phyloP scores from a whole-genome alignment of 2,888 invertebrate species.

The Pardosa pseudoannulata region DNA sequence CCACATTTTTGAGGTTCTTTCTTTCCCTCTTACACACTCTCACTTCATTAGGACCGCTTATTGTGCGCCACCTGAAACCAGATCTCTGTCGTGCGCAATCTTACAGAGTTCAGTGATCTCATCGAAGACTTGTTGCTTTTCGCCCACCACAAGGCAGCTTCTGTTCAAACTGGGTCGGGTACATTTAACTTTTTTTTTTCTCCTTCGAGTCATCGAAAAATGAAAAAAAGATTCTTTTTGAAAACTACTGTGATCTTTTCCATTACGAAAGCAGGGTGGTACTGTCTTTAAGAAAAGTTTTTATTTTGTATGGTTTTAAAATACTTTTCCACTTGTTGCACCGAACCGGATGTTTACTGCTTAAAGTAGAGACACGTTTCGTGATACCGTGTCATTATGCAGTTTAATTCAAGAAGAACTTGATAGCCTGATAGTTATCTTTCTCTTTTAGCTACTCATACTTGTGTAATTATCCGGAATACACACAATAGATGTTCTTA shows the following conservation, averaged over 20 bases:
- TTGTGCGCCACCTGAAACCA: neutral
- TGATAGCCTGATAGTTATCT: too few species aligned
- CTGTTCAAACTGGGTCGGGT: slow-evolving; percentile 61
- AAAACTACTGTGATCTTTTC: slow-evolving; percentile 11
- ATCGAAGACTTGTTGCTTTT: slow-evolving; percentile 28
- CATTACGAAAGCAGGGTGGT: slow-evolving; percentile 33
- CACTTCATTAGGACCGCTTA: neutral
- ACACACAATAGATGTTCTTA: too few species aligned
- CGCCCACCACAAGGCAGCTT: slow-evolving; percentile 60
- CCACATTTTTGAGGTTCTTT: too few species aligned
- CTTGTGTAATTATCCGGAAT: too few species aligned
- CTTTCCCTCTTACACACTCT: neutral
- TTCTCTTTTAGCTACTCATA: too few species aligned
- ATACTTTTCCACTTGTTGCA: neutral
- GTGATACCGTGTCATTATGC: neutral
- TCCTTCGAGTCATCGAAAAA: slow-evolving; percentile 9
- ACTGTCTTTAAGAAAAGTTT: slow-evolving; percentile 24
- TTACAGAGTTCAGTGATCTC: slow-evolving; percentile 45
- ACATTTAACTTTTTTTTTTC: slow-evolving; percentile 22
- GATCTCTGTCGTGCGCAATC: neutral
- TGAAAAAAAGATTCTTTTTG: too few species aligned
- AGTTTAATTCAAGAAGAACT: neutral
- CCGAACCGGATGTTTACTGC: slow-evolving; percentile 56
- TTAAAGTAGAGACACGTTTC: neutral
- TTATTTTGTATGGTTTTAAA: slow-evolving; percentile 24